Base-by-base conservation (phyloP, 1,140 invertebrate species). In the Caenorhabditis tropicalis region DNA sequence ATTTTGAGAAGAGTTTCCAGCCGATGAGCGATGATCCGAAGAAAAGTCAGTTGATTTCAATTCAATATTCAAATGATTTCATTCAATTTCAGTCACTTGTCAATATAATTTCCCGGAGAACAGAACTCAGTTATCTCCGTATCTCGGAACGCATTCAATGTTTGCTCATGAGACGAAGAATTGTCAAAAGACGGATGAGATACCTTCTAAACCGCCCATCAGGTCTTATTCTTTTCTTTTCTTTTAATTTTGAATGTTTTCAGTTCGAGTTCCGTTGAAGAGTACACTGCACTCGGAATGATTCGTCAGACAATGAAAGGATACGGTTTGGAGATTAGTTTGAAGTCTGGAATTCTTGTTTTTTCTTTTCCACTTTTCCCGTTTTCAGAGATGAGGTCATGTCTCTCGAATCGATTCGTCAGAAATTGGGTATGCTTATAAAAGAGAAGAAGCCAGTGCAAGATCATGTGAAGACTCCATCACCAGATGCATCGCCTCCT, bases 231-330 rank as follows among this genome's bases (percentile, higher is more conserved):
- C 7, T n/a, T 36, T 15, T 19, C n/a, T 10, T 51, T 1, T 51
- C 5, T 16, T 51, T 51, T 19, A 19, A 51, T 51, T 10, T 1
- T 19, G 5, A 6, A n/a, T 6, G 19, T 65, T 33, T 65, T 16
- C 31, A 65, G 65, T 46, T 7, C 24, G 1, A n/a, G n/a, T 2
- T n/a, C 33, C 1, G 65, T 9, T 24, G 65, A 74, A 43, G 33
- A 39, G 19, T 12, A 74, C 27, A 43, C 36, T 12, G 65, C 36
- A 24, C n/a, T 74, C 19, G 65, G 19, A 15, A 24, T 19, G 29
- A 74, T 74, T 74, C 65, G 65, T 12, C 43, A 74, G 24, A 74
- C 65, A 10, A 24, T 43, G 65, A 74, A 74, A 74, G 65, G 65
- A 39, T 74, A 74, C 27, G 65, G 65, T 12, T 10, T 43, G 36